A percentile compares a stretch with the other conserved stretches of the same genome.
Conservation (phyloP, 1,140 invertebrate genomes). For the Drosophila neocordata region DNA sequence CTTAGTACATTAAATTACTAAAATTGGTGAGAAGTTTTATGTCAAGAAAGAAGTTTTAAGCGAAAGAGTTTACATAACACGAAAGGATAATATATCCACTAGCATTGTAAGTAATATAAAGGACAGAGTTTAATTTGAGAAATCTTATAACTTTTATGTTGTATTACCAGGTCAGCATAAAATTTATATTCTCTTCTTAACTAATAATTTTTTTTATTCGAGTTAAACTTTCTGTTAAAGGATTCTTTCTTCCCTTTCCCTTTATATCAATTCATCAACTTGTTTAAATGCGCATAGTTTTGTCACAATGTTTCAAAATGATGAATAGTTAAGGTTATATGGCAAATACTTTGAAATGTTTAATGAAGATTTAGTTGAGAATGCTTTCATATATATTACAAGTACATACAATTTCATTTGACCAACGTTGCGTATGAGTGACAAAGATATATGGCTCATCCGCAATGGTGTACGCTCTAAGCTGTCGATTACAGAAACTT, state of each 20-base stretch:
- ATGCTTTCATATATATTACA: slow-evolving; percentile 21
- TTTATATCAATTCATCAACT: not conserved
- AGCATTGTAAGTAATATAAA: too few relatives aligned
- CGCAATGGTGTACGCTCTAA: slow-evolving; percentile 7
- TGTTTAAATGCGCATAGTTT: not conserved
- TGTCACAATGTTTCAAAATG: not conserved
- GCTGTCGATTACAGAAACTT: slow-evolving; percentile 36
- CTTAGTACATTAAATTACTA: too few relatives aligned
- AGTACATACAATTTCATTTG: slow-evolving; percentile 23
- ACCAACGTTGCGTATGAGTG: slow-evolving; percentile 42
- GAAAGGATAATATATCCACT: too few relatives aligned
- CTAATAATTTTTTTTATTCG: too few relatives aligned
- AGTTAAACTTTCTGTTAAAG: not conserved
- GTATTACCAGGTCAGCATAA: too few relatives aligned
- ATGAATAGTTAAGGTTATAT: not conserved
- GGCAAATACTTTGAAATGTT: not conserved
- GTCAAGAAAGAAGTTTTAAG: too few relatives aligned
- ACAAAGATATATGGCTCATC: slow-evolving; percentile 18
- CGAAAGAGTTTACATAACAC: too few relatives aligned
- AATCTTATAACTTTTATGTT: too few relatives aligned
- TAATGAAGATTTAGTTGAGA: not conserved
- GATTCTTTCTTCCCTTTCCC: too few relatives aligned
- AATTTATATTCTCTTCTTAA: too few relatives aligned
- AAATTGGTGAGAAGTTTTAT: too few relatives aligned
- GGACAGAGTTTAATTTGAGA: too few relatives aligned